Evolutionary conservation across 2,797 vertebrate species (phyloP).

Genomic region (Gobionotothen gibberifrons): DNA sequence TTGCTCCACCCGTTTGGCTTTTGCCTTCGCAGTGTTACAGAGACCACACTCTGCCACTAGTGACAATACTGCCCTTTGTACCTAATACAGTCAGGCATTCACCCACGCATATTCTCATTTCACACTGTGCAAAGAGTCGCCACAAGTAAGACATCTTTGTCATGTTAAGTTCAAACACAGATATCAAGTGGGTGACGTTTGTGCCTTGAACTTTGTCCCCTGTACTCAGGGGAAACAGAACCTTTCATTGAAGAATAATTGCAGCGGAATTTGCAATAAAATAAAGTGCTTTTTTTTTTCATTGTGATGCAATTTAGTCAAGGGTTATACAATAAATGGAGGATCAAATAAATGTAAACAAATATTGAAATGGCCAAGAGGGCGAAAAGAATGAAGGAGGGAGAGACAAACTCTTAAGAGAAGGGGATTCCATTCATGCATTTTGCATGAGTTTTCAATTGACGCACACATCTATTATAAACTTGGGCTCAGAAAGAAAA

Average conservation of each 20-base stretch:
- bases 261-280: constrained; percentile 31
- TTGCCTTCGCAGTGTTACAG: constrained; percentile 31
- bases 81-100: constrained; percentile 50
- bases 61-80: constrained; percentile 62
- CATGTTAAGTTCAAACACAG: constrained; percentile 24
- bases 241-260: constrained; percentile 19
- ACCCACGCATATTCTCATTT: constrained; percentile 36
- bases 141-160: constrained; percentile 44
- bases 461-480: constrained; percentile 26
- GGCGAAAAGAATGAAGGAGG: constrained; percentile 11
- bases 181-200: constrained; percentile 40
- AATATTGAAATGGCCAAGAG: constrained; percentile 52
- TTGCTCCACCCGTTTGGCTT: constrained; percentile 52
- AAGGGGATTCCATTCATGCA: constrained; percentile 20
- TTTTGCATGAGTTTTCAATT: constrained; percentile 54
- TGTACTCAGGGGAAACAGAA: constrained; percentile 12
- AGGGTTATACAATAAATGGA: constrained; percentile 37
- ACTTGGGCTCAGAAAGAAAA: constrained; percentile 43
- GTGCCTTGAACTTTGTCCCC: constrained; percentile 42
- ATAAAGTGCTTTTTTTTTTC: constrained; percentile 1
- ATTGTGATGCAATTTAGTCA: constrained; percentile 36
- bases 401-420: constrained; percentile 3
- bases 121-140: constrained; percentile 32
- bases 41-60: constrained; percentile 21
- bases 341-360: constrained; percentile 30